Percentiles rank a stretch among this genome's conserved stretches.
phyloP scores from a whole-genome alignment of 1,140 invertebrate genomes.

The Pectinophora gossypiella region DNA sequence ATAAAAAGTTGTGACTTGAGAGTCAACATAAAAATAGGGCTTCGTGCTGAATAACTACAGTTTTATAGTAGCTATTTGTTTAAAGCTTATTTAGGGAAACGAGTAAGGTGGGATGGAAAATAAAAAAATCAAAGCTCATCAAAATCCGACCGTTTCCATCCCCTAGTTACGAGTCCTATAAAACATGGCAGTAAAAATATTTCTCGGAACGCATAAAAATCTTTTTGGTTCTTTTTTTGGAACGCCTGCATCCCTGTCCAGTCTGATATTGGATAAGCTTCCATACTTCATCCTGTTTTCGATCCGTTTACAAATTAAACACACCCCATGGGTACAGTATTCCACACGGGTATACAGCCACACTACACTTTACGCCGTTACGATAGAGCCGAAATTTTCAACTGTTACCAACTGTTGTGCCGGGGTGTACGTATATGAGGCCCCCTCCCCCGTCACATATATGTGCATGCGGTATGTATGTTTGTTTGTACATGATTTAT shows the following conservation, averaged over 20 bases:
- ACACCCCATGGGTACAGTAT: slow-evolving; percentile 24
- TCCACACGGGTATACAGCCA: too few species aligned
- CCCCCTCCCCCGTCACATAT: slow-evolving; percentile 26
- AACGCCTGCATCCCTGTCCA: slow-evolving; percentile 40
- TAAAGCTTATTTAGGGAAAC: background rate
- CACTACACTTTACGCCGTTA: background rate
- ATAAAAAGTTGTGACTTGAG: too few species aligned
- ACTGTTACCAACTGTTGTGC: background rate
- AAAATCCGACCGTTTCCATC: background rate
- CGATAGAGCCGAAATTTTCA: background rate
- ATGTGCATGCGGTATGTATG: slow-evolving; percentile 33
- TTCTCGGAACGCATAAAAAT: slow-evolving; percentile 47
- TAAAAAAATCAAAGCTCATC: background rate
- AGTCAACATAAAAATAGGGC: too few species aligned
- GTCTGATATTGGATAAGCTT: slow-evolving; percentile 39
- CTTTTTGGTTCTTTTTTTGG: slow-evolving; percentile 38
- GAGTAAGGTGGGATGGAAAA: background rate
- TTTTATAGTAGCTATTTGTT: background rate
- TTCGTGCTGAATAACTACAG: too few species aligned
- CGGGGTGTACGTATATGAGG: slow-evolving; percentile 19
- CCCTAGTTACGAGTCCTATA: slow-evolving; percentile 20
- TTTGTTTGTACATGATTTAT: slow-evolving; percentile 47
- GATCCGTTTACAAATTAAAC: slow-evolving; percentile 68
- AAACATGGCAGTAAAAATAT: slow-evolving; percentile 46
- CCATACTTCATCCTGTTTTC: slow-evolving; percentile 39